These are phyloP conservation scores for Agonopterix subpropinquella DNA, from an alignment of 2,888 invertebrate species.

Conservation along the genomic window DNA sequence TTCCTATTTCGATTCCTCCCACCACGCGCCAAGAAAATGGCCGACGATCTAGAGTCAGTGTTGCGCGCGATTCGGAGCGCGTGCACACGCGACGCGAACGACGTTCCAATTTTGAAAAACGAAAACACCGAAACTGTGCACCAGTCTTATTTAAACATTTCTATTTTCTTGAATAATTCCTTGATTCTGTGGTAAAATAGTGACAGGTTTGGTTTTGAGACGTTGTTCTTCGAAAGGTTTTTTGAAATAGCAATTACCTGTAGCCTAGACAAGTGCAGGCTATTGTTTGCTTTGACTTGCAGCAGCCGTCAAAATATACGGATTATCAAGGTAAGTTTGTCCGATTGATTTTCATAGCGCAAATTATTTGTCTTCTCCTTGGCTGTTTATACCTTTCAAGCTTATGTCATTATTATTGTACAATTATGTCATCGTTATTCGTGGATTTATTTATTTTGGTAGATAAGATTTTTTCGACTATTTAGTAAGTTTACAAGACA, in stretches of 20 bases:
- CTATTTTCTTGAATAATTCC: slow-evolving; percentile 6
- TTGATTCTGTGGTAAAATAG: slow-evolving; percentile 13
- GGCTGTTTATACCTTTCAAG: background rate
- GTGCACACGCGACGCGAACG: slow-evolving; percentile 40
- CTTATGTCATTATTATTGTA: background rate
- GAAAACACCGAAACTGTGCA: slow-evolving; percentile 26
- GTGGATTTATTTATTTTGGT: slow-evolving; percentile 3
- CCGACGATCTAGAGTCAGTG: slow-evolving; percentile 47
- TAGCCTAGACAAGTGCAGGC: slow-evolving; percentile 22
- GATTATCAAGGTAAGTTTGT: slow-evolving; percentile 52
- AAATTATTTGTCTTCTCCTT: slow-evolving; percentile 2
- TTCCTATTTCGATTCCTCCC: slow-evolving; percentile 58
- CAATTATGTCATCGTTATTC: slow-evolving; percentile 14
- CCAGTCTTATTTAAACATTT: background rate
- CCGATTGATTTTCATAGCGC: slow-evolving; percentile 32
- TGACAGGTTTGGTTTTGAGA: slow-evolving; percentile 12
- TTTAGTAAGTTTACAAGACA: slow-evolving; percentile 17
- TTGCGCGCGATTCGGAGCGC: slow-evolving; percentile 51
- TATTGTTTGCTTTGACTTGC: slow-evolving; percentile 45
- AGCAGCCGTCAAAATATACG: slow-evolving; percentile 61
- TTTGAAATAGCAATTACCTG: slow-evolving; percentile 3
- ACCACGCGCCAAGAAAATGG: slow-evolving; percentile 58
- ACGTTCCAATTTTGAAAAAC: slow-evolving; percentile 22
- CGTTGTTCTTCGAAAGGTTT: slow-evolving; percentile 8
- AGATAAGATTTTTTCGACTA: slow-evolving; percentile 9